Evolutionary conservation across 2,888 invertebrate genomes (phyloP).

Genomic region (Bellardia pandia): DNA sequence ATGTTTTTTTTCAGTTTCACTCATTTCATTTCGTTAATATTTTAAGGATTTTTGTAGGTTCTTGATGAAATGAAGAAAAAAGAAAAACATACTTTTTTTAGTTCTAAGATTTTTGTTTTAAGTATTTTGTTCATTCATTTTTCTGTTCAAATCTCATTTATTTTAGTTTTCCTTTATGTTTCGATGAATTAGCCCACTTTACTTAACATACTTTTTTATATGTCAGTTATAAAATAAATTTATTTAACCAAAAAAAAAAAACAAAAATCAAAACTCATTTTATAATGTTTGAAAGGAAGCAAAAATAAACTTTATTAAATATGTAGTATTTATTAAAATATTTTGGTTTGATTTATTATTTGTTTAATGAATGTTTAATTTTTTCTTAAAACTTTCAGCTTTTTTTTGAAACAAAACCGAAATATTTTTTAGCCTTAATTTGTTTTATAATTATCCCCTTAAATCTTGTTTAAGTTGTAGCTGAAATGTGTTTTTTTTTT

Average conservation of each 20-base stretch:
- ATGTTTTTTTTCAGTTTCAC: slow-evolving; percentile 44
- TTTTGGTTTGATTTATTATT: slow-evolving; percentile 41
- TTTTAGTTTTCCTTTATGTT: slow-evolving; percentile 60
- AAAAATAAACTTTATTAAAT: slow-evolving; percentile 22
- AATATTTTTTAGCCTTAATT: slow-evolving; percentile 6
- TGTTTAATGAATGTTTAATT: slow-evolving; percentile 72
- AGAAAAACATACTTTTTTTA: slow-evolving; percentile 33
- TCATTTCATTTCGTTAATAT: slow-evolving; percentile 59
- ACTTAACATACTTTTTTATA: slow-evolving; percentile 40
- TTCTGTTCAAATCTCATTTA: slow-evolving; percentile 49
- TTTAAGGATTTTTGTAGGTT: slow-evolving; percentile 55
- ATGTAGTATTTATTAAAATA: slow-evolving; percentile 30
- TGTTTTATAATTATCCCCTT: background rate
- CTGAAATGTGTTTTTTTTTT: slow-evolving; percentile 70
- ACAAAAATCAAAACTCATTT: slow-evolving; percentile 57
- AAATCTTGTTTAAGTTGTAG: slow-evolving; percentile 72
- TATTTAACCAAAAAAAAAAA: slow-evolving; percentile 57
- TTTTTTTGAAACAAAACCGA: background rate
- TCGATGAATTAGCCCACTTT: slow-evolving; percentile 69
- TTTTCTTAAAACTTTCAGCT: slow-evolving; percentile 49
- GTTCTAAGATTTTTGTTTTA: slow-evolving; percentile 27
- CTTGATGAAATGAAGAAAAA: slow-evolving; percentile 25
- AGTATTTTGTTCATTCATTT: slow-evolving; percentile 30
- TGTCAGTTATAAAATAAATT: slow-evolving; percentile 35
- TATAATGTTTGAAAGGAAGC: slow-evolving; percentile 39